Evolutionary conservation across 2,797 vertebrate genomes (phyloP), one percentile per base, ranked within the genome.

Genomic region (Pristis pectinata): DNA sequence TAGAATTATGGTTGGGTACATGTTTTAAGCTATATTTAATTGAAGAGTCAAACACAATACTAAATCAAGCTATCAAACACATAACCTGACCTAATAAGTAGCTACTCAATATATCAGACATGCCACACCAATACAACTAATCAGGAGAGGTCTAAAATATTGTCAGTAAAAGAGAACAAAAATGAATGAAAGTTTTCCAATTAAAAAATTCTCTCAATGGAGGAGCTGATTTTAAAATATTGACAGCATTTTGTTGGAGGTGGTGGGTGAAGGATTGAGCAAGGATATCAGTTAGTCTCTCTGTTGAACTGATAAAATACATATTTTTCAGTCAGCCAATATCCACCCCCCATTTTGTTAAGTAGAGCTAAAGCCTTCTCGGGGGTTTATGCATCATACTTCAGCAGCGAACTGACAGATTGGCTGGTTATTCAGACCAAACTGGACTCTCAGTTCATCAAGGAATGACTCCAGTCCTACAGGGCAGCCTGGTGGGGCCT

Each of bases 181-280:
- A 91, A 37, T 67, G 0, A 61, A 41, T 27, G 0, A 67, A 67
- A 61, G 8, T 10, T 41, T 24, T 11, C 22, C 53, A 61, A 30
- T 89, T 89, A 59, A 61, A n/a, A 89, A 22, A 34, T 37, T 67
- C 59, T 41, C 87, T 27, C 59, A 24, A 3, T 64, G 56, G 59
- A 87, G 59, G n/a, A 91, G n/a, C 49, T 91, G 87, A 59, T 91
- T 24, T 91, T 41, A 91, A 19, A 67, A 91, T 41, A 24, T 64
- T 37, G 85, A n/a, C 85, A 19, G 34, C 15, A 64, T 64, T 24
- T 64, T 91, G n/a, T 37, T 17, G 61, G 30, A 37, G 17, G 37
- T n/a, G 24, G 24, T 27, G 24, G 70, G 3, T 74, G 22, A 8
- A 7, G 24, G 27, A 70, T 24, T 74, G 70, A 6, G 22, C 70